These are phyloP conservation scores for Sinelater perroti DNA, from an alignment of 2,888 invertebrate species.

Conservation along the genomic window DNA sequence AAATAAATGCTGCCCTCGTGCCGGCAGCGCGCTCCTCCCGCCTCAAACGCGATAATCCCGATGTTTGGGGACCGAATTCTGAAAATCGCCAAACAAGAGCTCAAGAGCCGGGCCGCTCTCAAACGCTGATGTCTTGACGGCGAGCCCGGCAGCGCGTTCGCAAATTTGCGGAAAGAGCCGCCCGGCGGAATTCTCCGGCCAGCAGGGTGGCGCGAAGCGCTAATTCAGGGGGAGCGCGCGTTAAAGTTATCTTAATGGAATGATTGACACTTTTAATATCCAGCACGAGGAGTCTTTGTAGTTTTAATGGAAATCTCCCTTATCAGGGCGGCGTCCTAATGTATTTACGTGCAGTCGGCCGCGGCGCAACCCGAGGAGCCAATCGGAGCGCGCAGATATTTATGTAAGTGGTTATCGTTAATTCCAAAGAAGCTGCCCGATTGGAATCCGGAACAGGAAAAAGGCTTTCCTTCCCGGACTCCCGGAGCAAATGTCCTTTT, in stretches of 20 bases:
- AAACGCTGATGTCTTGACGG: no score
- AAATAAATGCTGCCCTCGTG: conserved; percentile 22
- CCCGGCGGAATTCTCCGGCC: no score
- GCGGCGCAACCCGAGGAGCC: background rate
- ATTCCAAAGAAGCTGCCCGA: conserved; percentile 49
- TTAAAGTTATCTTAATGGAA: conserved; percentile 57
- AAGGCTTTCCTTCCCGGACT: conserved; percentile 61
- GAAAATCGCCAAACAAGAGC: conserved; percentile 8
- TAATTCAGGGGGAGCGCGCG: conserved; percentile 40
- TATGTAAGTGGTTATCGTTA: conserved; percentile 37
- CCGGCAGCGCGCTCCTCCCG: no score
- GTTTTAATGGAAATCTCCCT: conserved; percentile 56
- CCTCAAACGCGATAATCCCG: conserved; percentile 2
- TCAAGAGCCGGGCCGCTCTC: no score
- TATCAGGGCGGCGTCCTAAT: conserved; percentile 49
- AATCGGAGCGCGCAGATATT: conserved; percentile 22
- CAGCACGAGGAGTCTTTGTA: conserved; percentile 43
- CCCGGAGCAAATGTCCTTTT: conserved; percentile 61
- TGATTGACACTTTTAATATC: conserved; percentile 58
- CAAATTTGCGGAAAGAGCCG: no score
- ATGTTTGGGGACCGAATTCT: background rate
- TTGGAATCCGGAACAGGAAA: conserved; percentile 61
- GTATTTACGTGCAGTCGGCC: no score
- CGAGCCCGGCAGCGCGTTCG: no score
- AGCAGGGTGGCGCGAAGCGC: no score